These are phyloP conservation scores for Drosophila eohydei DNA, from an alignment of 2,888 invertebrate species.

Conservation along the genomic window DNA sequence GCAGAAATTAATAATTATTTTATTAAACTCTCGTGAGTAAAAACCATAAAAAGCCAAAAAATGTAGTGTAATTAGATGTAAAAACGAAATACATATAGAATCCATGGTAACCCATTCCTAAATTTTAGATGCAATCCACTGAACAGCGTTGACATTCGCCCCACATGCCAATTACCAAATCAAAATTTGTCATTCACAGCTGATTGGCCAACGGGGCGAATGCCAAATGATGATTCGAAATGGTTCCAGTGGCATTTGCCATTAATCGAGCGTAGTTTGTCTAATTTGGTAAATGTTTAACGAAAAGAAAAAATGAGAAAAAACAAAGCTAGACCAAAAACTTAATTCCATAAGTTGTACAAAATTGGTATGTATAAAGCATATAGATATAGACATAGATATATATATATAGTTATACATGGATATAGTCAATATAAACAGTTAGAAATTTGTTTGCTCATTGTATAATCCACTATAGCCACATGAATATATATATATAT, in stretches of 20 bases:
- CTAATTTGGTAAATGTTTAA: constrained; percentile 46
- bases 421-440: constrained; percentile 16
- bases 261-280: constrained; percentile 49
- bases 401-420: neutral
- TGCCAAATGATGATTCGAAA: neutral
- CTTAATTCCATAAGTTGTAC: constrained; percentile 57
- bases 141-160: constrained; percentile 3
- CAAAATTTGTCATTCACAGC: neutral
- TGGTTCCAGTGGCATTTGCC: constrained; percentile 13
- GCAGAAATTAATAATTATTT: constrained; percentile 39
- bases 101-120: constrained; percentile 65
- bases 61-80: constrained; percentile 47
- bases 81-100: constrained; percentile 28
- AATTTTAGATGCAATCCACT: constrained; percentile 25
- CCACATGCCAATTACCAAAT: constrained; percentile 1
- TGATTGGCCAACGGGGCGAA: neutral
- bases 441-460: constrained; percentile 42
- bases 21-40: constrained; percentile 42
- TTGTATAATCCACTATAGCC: constrained; percentile 47
- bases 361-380: constrained; percentile 27
- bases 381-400: neutral
- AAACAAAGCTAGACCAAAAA: constrained; percentile 67
- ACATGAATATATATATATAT: constrained; percentile 18
- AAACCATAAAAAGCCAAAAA: neutral
- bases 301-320: constrained; percentile 9